Percentiles rank a stretch among this genome's conserved stretches.
Conservation (phyloP, 64 coral and sea anemone species). For the Acropora tenuis region DNA sequence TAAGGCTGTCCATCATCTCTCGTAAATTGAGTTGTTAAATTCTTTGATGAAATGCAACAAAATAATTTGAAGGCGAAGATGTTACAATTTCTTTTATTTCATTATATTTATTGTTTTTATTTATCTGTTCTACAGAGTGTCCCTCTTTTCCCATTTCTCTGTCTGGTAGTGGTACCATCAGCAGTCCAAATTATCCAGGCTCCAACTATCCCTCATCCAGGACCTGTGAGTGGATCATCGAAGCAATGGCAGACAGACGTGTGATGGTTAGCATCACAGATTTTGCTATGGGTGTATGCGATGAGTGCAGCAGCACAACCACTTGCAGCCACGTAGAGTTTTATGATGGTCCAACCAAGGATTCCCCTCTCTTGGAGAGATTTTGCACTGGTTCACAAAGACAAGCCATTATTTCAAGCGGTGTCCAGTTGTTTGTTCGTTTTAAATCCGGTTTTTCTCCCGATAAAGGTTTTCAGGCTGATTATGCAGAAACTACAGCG, state of each 20-base stretch:
- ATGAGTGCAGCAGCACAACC: background rate
- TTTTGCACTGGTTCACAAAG: background rate
- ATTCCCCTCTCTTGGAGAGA: background rate
- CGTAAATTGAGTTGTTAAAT: no score
- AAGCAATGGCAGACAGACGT: background rate
- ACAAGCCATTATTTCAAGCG: background rate
- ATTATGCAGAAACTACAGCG: constrained; percentile 6
- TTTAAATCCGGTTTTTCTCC: background rate
- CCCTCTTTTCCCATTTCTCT: background rate
- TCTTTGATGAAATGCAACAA: no score
- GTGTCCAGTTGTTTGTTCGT: background rate
- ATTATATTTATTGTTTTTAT: background rate
- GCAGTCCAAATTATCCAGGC: constrained; percentile 9
- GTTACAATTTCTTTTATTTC: background rate
- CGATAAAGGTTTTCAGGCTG: constrained; percentile 4
- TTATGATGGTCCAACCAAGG: background rate
- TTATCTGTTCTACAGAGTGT: background rate
- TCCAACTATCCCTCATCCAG: background rate
- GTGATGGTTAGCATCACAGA: background rate
- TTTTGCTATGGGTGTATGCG: background rate
- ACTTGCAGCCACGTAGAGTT: constrained; percentile 12
- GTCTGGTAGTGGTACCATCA: background rate
- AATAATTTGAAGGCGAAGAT: no score
- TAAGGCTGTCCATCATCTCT: no score
- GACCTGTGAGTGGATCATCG: constrained; percentile 8